Evolutionary conservation across 2,797 vertebrate species (phyloP), one percentile per base, ranked within the genome.

Genomic region (Staurois parvus): DNA sequence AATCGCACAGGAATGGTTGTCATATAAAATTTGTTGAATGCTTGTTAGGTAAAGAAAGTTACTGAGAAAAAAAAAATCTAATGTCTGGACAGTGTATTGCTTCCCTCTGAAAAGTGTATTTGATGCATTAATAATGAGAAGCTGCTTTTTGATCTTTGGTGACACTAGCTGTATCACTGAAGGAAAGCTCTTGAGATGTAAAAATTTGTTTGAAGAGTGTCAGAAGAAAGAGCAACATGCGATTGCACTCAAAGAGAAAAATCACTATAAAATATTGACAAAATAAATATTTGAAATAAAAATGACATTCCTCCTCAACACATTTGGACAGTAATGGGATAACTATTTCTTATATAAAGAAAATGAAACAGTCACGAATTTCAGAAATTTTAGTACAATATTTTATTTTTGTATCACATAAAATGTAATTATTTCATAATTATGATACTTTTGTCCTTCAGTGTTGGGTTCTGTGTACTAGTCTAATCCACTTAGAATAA

Each of bases 91-190:
- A 81, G 45, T 81, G 45, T 68, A 77, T 80, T 40, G 29, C 12
- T 48, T 86, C 73, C 21, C 59, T 62, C 79, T 72, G 74, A 34
- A 82, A 77, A 77, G 56, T 81, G 59, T 52, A 81, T 86, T 81
- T 86, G 84, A 86, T 86, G 67, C 84, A 86, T 86, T 81, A 86
- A 62, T 86, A 77, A 86, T 86, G 79, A 86, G 67, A 34, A 32
- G 24, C 37, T 81, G 64, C 32, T 86, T 79, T 86, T 86, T 86
- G 84, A 86, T 86, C 84, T 81, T 76, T 81, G 79, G 79, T 81
- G 84, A 77, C 84, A 81, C 79, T 81, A n/a, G 68, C 26, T 64
- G 40, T 82, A 82, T 76, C 84, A 72, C 72, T 76, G 73, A 86
- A 82, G 72, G 48, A 70, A 76, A 81, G 79, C 79, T 82, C 84